These are phyloP conservation scores for Paradisaea rubra DNA, from an alignment of 2,113 vertebrate genomes.

Conservation along the genomic window DNA sequence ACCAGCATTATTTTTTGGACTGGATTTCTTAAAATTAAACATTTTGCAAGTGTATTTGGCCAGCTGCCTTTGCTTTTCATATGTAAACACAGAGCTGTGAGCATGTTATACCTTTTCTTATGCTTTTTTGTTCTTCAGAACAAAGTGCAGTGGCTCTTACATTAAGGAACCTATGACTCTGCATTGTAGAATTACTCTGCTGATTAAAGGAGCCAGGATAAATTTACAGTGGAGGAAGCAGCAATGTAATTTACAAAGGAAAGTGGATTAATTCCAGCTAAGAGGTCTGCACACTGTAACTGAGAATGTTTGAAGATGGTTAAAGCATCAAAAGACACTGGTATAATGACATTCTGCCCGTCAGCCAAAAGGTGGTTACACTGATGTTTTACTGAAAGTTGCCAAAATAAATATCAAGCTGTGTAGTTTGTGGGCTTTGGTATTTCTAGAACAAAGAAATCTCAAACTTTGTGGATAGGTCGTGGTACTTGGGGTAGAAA, in stretches of 20 bases:
- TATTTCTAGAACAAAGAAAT: neutral
- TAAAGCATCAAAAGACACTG: neutral
- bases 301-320: conserved; percentile 2
- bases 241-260: neutral
- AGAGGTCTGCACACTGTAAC: neutral
- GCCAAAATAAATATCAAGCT: conserved; percentile 29
- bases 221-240: conserved; percentile 28
- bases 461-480: neutral
- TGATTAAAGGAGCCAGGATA: neutral
- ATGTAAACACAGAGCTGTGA: neutral
- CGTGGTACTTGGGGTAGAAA: neutral
- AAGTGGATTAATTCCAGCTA: conserved; percentile 4
- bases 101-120: neutral
- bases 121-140: conserved; percentile 15
- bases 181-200: neutral
- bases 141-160: neutral
- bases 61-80: neutral
- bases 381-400: neutral
- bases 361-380: neutral
- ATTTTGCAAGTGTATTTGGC: neutral
- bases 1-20: neutral
- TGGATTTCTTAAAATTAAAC: neutral
- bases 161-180: neutral
- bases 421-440: neutral
- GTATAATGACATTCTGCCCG: conserved; percentile 26